Conservation (phyloP, 1,140 invertebrate genomes). For the Ylistrum balloti region DNA sequence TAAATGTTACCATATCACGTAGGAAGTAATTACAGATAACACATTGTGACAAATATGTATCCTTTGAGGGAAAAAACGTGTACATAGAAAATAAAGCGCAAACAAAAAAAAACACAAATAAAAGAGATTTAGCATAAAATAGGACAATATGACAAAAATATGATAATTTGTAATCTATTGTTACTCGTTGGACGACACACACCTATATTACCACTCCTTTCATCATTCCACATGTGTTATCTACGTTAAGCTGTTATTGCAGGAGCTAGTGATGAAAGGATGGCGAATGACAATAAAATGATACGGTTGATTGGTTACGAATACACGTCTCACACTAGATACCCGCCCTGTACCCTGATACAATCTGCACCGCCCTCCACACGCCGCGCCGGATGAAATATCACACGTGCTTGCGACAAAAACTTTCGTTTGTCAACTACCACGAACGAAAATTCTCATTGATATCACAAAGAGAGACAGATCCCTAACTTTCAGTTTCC, state of each 20-base stretch:
- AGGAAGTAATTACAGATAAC: too few relatives aligned
- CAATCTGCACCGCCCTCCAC: neutral
- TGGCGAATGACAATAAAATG: neutral
- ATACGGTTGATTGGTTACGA: neutral
- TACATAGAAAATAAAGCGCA: too few relatives aligned
- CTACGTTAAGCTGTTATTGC: neutral
- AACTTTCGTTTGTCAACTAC: neutral
- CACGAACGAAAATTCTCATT: neutral
- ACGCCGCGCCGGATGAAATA: constrained; percentile 22
- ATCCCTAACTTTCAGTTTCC: constrained; percentile 25
- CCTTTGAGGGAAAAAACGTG: too few relatives aligned
- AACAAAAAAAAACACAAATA: too few relatives aligned
- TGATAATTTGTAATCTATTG: too few relatives aligned
- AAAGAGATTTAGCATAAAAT: too few relatives aligned
- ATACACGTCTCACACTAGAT: neutral
- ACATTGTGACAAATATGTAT: too few relatives aligned
- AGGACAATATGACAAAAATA: too few relatives aligned
- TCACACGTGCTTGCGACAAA: constrained; percentile 24
- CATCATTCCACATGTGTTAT: neutral
- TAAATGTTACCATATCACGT: too few relatives aligned
- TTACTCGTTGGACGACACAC: too few relatives aligned
- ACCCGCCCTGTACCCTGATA: neutral
- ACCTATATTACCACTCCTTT: neutral
- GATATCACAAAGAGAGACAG: neutral
- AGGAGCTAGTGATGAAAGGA: neutral